Evolutionary conservation across 2,113 vertebrate species (phyloP), one percentile per base, ranked within the genome.

Genomic region (Gila orcuttii): DNA sequence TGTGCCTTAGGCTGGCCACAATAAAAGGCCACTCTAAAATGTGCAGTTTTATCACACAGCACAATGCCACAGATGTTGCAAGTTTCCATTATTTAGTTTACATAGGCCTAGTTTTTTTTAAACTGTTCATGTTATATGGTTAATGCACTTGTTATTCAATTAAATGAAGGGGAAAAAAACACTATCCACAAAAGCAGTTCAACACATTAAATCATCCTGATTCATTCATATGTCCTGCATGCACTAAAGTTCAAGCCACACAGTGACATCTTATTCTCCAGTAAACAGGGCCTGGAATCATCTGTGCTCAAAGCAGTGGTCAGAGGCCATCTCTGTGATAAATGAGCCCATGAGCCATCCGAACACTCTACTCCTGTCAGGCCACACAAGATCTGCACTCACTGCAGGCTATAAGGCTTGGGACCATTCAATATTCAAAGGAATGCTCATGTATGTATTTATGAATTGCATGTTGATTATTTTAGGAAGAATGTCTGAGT

Each of bases 291-390:
- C 21, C 71, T 25, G 42, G 60, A 47, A 62, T 25, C 4, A 5
- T 68, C 23, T 82, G 42, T 6, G 45, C 79, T 82, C 39, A 47
- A 3, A n/a, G 45, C 71, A 55, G 75, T 42, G 71, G 71, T 55
- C 71, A 86, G 36, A 81, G 59, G 55, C 9, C 31, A 36, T 60
- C 28, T 73, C 57, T 33, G 19, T 42, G 80, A 79, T 60, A 83
- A 64, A 85, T 69, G 62, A 69, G 64, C 19, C 55, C 19, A 57
- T 57, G 19, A 57, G 55, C 55, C 55, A 82, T 55, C 47, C 39
- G 39, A 64, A 80, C 15, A 25, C n/a, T 64, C 73, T 50, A 21
- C 25, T 52, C 45, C 45, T 31, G 31, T 52, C 39, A 28, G 59
- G 39, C 59, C 59, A 80, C 78, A 80, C 59, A 64, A 45, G 36